These are phyloP conservation scores for Sebastes minor DNA, from an alignment of 2,797 vertebrate genomes.

Conservation along the genomic window DNA sequence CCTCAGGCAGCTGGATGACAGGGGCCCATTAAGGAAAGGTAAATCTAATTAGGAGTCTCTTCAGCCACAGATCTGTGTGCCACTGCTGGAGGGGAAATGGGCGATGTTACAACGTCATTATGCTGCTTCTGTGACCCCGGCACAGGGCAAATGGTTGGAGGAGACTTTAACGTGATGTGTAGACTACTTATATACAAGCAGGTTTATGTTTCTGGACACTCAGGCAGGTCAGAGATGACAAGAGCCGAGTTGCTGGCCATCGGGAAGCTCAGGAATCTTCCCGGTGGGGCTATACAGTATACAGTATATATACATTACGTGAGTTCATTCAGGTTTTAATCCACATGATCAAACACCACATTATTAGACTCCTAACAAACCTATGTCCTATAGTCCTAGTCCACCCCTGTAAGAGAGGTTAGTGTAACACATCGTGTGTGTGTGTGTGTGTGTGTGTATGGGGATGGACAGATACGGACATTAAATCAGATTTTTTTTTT, in stretches of 20 bases:
- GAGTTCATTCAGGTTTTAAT: too few relatives aligned
- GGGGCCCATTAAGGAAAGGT: slow-evolving; percentile 80
- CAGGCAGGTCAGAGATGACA: background rate
- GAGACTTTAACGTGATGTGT: slow-evolving; percentile 24
- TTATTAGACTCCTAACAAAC: too few relatives aligned
- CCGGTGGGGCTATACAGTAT: too few relatives aligned
- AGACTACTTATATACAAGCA: slow-evolving; percentile 10
- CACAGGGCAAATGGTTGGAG: slow-evolving; percentile 28
- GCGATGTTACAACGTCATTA: slow-evolving; percentile 54
- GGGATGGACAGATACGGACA: background rate
- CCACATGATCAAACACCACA: too few relatives aligned
- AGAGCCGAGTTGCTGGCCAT: background rate
- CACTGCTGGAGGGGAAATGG: slow-evolving; percentile 62
- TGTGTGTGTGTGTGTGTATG: background rate
- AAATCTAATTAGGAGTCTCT: slow-evolving; percentile 81
- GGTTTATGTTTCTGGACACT: slow-evolving; percentile 6
- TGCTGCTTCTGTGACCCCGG: slow-evolving; percentile 60
- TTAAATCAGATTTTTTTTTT: background rate
- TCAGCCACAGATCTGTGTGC: slow-evolving; percentile 64
- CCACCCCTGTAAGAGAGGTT: background rate
- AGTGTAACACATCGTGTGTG: background rate
- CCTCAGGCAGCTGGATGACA: slow-evolving; percentile 74
- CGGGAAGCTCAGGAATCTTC: background rate
- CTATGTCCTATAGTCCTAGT: too few relatives aligned
- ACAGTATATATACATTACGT: too few relatives aligned